These are phyloP conservation scores for Percopsis transmontana DNA, from an alignment of 2,113 vertebrate genomes.

Conservation along the genomic window DNA sequence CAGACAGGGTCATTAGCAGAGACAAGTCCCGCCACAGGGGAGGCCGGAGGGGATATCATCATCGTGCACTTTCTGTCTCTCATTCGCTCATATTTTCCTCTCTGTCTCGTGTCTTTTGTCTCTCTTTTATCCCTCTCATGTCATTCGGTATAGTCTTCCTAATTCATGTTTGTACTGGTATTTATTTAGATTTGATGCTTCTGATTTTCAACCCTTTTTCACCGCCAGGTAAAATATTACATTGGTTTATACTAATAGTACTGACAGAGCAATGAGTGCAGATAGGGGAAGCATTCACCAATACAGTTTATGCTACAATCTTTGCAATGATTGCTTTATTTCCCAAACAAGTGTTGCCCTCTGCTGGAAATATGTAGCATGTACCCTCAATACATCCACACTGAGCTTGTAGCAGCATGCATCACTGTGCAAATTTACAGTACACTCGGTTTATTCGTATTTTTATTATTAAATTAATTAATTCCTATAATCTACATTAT, in stretches of 20 bases:
- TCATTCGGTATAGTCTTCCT: neutral
- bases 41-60: conserved; percentile 62
- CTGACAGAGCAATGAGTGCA: no score
- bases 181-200: conserved; percentile 1
- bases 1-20: conserved; percentile 76
- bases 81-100: neutral
- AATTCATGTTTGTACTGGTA: neutral
- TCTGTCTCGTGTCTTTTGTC: conserved; percentile 18
- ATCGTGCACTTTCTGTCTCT: conserved; percentile 47
- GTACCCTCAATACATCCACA: neutral
- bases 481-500: no score
- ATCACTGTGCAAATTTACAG: neutral
- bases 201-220: neutral
- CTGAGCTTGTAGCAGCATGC: neutral
- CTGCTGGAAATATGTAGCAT: conserved; percentile 35
- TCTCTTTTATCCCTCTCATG: conserved; percentile 18
- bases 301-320: no score
- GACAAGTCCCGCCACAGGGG: conserved; percentile 73
- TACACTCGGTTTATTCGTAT: no score
- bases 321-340: neutral
- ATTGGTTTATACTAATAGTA: neutral
- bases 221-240: neutral
- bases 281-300: no score
- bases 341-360: conserved; percentile 42
- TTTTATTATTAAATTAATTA: no score